Conservation (phyloP, 2,113 vertebrate species). For the Boleophthalmus pectinirostris region DNA sequence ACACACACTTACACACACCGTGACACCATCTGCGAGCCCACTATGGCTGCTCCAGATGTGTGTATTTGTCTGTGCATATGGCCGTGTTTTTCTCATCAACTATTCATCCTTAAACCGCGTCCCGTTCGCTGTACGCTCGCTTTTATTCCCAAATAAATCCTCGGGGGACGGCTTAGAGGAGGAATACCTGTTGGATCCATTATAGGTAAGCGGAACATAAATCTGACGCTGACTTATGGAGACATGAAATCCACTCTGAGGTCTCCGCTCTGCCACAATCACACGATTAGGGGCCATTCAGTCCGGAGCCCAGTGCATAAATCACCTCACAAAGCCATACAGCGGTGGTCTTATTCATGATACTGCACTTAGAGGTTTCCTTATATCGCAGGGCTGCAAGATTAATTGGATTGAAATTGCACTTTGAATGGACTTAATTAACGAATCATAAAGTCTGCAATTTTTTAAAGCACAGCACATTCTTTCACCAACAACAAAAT, state of each 20-base stretch:
- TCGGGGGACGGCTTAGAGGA: constrained; percentile 1
- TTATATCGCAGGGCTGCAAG: no score
- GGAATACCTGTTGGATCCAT: constrained; percentile 12
- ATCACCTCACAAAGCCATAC: constrained; percentile 29
- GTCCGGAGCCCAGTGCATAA: constrained; percentile 17
- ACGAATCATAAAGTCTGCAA: no score
- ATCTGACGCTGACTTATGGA: constrained; percentile 29
- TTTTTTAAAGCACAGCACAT: no score
- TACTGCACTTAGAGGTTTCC: no score
- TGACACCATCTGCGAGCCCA: background rate
- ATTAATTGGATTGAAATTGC: no score
- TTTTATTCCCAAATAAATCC: constrained; percentile 18
- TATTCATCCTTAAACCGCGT: constrained; percentile 14
- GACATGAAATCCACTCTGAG: constrained; percentile 17
- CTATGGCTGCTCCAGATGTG: constrained; percentile 49
- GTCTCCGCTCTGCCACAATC: constrained; percentile 8
- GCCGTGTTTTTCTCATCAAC: constrained; percentile 26
- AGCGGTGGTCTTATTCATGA: constrained; percentile 15
- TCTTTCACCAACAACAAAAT: no score
- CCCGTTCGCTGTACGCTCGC: constrained; percentile 33
- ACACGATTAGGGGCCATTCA: constrained; percentile 24
- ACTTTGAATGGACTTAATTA: background rate
- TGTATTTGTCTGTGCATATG: constrained; percentile 15
- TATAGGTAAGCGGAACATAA: constrained; percentile 5
- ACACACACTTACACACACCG: background rate